Evolutionary conservation across 2,797 vertebrate genomes (phyloP), one percentile per base, ranked within the genome.

Genomic region (Muraenolepis orangiensis): DNA sequence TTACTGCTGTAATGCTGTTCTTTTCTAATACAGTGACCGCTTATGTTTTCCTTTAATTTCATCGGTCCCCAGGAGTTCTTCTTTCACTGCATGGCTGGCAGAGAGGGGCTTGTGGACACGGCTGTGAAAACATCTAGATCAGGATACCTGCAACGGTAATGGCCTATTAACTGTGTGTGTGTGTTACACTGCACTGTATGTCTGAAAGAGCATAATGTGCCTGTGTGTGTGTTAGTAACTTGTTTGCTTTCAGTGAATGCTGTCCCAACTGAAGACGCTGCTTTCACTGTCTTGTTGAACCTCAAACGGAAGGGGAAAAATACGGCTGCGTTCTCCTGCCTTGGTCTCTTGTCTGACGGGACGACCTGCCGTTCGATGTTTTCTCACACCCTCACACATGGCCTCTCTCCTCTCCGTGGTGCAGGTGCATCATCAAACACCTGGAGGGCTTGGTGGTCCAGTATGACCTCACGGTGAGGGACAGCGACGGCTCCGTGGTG

Each of bases 51-150:
- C n/a, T 38, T 6, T 38, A 1, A 1, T 64, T 40, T 64, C 71
- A 1, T 78, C 23, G n/a, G 79, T 71, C 0, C 75, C 0, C 75
- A 99, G 98, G 98, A 99, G 84, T 99, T 97, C 88, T 99, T 99
- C 93, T 99, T 97, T 79, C 98, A 99, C 81, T 99, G 98, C 85
- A 99, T 99, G 98, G 98, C 98, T 14, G 98, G 98, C 69, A 94
- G 98, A 82, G 98, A 99, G 83, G 98, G 98, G 18, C 92, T 99
- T 1, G 98, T 99, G 3, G 98, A 99, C 84, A 99, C 98, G 0
- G 97, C 98, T 31, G 98, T 99, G 72, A 99, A 99, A 91, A 99
- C 98, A 2, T 99, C 97, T 75, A 93, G 98, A 80, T 99, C 98
- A 0, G 98, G 98, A 40, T 99, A 99, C 85, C 93, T 99, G 8